Evolutionary conservation across 2,888 invertebrate genomes (phyloP).

Genomic region (Arctia plantaginis): DNA sequence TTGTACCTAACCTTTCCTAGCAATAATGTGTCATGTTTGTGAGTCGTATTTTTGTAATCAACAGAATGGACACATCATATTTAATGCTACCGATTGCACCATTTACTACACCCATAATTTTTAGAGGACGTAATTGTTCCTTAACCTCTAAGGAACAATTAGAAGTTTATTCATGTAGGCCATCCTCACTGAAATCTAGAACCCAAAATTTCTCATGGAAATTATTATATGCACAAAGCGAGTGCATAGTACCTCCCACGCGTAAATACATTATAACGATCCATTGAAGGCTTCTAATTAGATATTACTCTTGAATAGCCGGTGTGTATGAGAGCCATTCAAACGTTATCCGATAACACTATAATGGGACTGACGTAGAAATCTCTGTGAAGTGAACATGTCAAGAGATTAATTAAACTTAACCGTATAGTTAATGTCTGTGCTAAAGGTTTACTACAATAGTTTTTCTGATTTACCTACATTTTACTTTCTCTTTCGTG

Average conservation of each 20-base stretch:
- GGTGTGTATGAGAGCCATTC: slow-evolving; percentile 76
- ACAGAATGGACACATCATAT: background rate
- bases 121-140: background rate
- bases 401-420: slow-evolving; percentile 58
- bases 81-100: background rate
- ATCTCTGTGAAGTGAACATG: slow-evolving; percentile 59
- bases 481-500: background rate
- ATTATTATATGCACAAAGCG: slow-evolving; percentile 44
- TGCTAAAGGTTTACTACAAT: background rate
- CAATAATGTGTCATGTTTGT: background rate
- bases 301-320: slow-evolving; percentile 69
- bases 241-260: slow-evolving; percentile 62
- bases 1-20: too few species aligned
- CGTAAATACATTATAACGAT: slow-evolving; percentile 66
- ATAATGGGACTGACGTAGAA: slow-evolving; percentile 69
- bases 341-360: slow-evolving; percentile 74
- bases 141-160: too few species aligned
- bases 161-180: too few species aligned
- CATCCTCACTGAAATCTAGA: background rate
- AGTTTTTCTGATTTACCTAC: slow-evolving; percentile 2
- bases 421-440: slow-evolving; percentile 28
- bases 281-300: slow-evolving; percentile 79
- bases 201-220: slow-evolving; percentile 38
- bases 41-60: background rate
- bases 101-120: background rate